These are phyloP conservation scores for Spongia lamella DNA, from an alignment of 37 sponge, comb jelly and placozoan genomes.

Conservation along the genomic window DNA sequence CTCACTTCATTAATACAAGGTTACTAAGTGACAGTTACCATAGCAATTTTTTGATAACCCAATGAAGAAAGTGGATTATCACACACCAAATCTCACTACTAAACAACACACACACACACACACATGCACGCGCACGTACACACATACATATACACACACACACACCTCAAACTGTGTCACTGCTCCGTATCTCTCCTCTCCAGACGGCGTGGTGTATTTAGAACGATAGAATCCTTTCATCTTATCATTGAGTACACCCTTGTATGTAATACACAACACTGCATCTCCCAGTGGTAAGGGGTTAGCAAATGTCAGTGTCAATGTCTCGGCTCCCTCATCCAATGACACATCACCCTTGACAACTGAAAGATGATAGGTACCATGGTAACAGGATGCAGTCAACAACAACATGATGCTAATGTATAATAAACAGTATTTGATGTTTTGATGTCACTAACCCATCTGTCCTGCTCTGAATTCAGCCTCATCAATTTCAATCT, in stretches of 20 bases:
- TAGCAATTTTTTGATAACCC: no score
- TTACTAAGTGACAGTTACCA: no score
- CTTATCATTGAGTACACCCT: constrained; percentile 63
- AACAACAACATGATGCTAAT: no score
- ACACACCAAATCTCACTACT: no score
- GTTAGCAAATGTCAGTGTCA: constrained; percentile 46
- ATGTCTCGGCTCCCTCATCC: constrained; percentile 47
- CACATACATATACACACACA: not conserved
- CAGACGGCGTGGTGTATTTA: constrained; percentile 44
- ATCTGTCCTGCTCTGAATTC: constrained; percentile 6
- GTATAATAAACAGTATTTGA: no score
- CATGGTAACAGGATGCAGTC: no score
- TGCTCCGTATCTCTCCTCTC: constrained; percentile 68
- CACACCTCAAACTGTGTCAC: constrained; percentile 85
- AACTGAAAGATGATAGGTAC: no score
- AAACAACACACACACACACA: not conserved
- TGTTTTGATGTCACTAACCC: no score
- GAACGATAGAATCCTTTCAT: constrained; percentile 74
- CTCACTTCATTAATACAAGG: no score
- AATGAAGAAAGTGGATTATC: no score
- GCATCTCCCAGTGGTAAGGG: constrained; percentile 44
- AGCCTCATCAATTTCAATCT: constrained; percentile 47
- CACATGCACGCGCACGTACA: not conserved
- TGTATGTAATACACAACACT: constrained; percentile 34
- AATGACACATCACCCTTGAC: constrained; percentile 16